Conservation (phyloP, 2,797 vertebrate genomes). For the Onychomys torridus region DNA sequence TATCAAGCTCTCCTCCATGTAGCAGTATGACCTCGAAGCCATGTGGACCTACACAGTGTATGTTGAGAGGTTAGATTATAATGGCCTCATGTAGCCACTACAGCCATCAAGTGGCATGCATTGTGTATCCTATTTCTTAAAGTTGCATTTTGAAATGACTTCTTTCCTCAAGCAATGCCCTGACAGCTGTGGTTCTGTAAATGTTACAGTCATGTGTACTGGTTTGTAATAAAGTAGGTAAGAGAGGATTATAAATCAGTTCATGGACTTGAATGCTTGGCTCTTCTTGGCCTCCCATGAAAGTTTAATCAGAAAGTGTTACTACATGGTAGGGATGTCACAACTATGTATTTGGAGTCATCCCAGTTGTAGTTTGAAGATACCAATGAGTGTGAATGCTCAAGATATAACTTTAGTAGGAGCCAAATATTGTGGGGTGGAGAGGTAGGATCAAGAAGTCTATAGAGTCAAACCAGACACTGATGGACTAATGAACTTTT, state of each 20-base stretch:
- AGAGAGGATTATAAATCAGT: neutral
- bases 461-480: neutral
- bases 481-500: neutral
- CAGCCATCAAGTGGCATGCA: neutral
- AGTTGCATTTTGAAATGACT: neutral
- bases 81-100: rapidly evolving
- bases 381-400: neutral
- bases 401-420: neutral
- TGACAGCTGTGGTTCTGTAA: neutral
- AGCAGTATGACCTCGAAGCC: neutral
- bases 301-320: conserved; percentile 25
- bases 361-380: neutral
- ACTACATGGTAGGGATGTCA: neutral
- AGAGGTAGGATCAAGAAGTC: neutral
- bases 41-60: neutral
- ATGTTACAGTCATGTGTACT: neutral
- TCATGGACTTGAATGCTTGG: neutral
- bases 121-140: neutral
- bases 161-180: neutral
- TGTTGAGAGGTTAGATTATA: neutral
- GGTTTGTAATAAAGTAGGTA: neutral
- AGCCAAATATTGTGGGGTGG: neutral
- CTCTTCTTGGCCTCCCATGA: neutral
- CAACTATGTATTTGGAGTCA: neutral
- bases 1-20: neutral